Evolutionary conservation across 35 echinoderm and acorn worm species (phyloP), one percentile per base, ranked within the genome.

Genomic region (Amphiura filiformis): DNA sequence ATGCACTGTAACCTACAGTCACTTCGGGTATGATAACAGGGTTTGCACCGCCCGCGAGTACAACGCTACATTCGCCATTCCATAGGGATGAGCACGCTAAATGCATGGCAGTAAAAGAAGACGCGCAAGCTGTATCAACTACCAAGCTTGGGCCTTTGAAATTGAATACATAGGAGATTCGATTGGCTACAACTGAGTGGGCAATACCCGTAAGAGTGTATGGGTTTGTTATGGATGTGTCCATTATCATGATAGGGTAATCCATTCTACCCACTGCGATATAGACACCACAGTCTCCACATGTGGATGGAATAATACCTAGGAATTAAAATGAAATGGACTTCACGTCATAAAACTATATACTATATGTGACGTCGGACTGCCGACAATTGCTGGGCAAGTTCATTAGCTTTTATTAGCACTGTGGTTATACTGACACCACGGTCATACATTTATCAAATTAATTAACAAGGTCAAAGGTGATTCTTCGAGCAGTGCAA

Each of bases 141-240:
- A 93, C 86, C 42, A 75, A 90, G 30, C 92, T 94, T 22, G 96
- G 96, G 0, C 96, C 96, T 83, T 90, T 87, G 34, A 98, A 82
- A 61, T 98, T 88, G 34, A 98, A 94, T 23, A 78, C 93, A 75
- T 98, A 98, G 18, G 96, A 94, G 26, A 98, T 94, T 5, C 96
- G 89, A 76, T 98, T 98, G 11, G 96, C 93, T 26, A 93, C 90
- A 0, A 94, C 92, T 39, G 92, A 92, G 78, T 92, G 92, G 22
- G 96, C 90, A 57, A 86, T 81, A 18, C 96, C 96, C 2, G 96
- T 98, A 35, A 98, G 56, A 11, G 92, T 98, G 80, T 98, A 98
- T 2, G 96, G 85, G 42, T 98, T 86, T 3, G 86, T 88, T 1
- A 86, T 86, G 2, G 92, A 90, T 0, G 91, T 88, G 41, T 97